Evolutionary conservation across 1,140 invertebrate species (phyloP), one percentile per base, ranked within the genome.

Genomic region (Aphelinus certus): DNA sequence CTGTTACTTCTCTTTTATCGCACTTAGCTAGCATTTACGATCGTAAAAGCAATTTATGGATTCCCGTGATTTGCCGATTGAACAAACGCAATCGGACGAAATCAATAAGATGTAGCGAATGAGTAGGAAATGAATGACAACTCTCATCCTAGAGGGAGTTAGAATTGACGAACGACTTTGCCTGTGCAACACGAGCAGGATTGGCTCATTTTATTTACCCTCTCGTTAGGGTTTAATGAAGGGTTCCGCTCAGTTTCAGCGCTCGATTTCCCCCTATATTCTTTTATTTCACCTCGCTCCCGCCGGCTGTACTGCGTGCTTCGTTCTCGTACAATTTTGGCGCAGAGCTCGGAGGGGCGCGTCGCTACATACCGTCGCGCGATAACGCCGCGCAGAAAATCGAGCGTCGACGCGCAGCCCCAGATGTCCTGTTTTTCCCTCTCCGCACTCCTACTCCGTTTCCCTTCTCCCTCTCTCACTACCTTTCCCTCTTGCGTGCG

Each of bases 381-480:
- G 51, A 66, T 55, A 45, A 43, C 64, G 46, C 43, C 55, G 55
- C 53, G 66, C 55, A 68, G 66, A 68, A 68, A 68, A 68, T 68
- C 66, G 66, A 68, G 66, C 53, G 64, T 51, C 64, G 9, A 7
- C n/a, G 51, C 64, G 51, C 49, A 63, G 45, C 42, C 66, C 66
- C 66, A 68, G 66, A 68, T 61, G 67, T 69, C 45, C 66, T 60
- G 68, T 63, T 61, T 68, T 68, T 67, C 72, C 45, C 47, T 43
- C 45, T 63, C 62, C 6, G 45, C 46, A n/a, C 26, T 43, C 4
- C 7, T 51, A 4, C 10, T 42, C 7, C 26, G 47, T 47, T 2
- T 2, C 9, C 42, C 47, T 6, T 53, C 51, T 53, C 9, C 9
- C 51, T 53, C 51, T 53, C 51, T 53, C 51, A 6, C 51, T 9